Percentiles rank a stretch among this genome's conserved stretches.
These are phyloP conservation scores for Glyptemys insculpta DNA, from an alignment of 2,797 vertebrate genomes.

Conservation along the genomic window DNA sequence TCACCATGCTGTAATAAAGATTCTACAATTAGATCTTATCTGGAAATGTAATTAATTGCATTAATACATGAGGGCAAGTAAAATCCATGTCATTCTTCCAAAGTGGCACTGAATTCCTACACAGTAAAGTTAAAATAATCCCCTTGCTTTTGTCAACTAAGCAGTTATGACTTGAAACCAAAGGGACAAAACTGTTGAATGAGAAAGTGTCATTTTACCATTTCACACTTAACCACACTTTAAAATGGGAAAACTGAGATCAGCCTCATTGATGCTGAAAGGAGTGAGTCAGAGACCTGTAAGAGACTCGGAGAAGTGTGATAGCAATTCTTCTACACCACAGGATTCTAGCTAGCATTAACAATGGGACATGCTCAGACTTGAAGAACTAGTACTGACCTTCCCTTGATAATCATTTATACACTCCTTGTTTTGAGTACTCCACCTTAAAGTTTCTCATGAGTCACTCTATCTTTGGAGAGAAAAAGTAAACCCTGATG, in stretches of 20 bases:
- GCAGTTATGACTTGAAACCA: background rate
- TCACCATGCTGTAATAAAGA: background rate
- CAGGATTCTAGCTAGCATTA: conserved; percentile 48
- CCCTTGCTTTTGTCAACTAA: background rate
- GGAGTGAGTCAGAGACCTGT: conserved; percentile 4
- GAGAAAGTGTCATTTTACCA: background rate
- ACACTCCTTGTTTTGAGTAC: conserved; percentile 77
- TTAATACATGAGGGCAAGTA: background rate
- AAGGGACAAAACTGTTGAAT: background rate
- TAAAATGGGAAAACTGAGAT: background rate
- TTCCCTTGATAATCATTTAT: conserved; percentile 74
- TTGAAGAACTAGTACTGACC: conserved; percentile 73
- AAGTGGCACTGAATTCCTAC: background rate
- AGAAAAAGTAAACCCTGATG: conserved; percentile 57
- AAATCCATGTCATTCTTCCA: background rate
- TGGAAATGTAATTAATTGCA: conserved; percentile 17
- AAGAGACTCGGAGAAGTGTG: conserved; percentile 21
- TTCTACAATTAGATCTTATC: conserved; percentile 35
- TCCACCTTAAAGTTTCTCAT: conserved; percentile 80
- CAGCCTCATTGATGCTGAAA: background rate
- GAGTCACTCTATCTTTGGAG: conserved; percentile 77
- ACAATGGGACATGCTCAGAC: conserved; percentile 72
- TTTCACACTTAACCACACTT: background rate
- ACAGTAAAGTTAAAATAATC: background rate
- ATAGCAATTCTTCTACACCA: conserved; percentile 55